phyloP scores from a whole-genome alignment of 2,113 vertebrate species.

The Oenanthe oenanthe region DNA sequence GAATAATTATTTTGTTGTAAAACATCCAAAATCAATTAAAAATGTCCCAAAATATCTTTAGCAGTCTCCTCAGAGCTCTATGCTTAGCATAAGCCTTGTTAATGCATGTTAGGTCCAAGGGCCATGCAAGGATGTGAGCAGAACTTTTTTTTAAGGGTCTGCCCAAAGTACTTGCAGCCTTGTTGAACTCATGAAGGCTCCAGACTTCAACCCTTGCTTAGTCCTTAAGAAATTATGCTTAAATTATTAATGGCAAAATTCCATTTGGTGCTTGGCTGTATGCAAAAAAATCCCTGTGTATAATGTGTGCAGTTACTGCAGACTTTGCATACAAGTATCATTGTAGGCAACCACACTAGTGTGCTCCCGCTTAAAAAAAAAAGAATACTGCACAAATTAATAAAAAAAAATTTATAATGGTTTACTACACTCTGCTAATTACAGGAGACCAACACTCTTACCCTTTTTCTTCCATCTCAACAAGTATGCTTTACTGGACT shows the following conservation, averaged over 20 bases:
- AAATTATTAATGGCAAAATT: neutral
- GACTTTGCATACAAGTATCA: neutral
- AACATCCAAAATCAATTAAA: neutral
- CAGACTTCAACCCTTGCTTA: neutral
- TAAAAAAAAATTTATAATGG: neutral
- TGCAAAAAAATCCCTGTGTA: neutral
- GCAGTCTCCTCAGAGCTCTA: neutral
- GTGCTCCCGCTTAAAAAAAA: neutral
- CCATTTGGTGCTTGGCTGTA: neutral
- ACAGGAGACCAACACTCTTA: neutral
- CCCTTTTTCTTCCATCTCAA: neutral
- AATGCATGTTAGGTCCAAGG: neutral
- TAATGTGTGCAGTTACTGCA: neutral
- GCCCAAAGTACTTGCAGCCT: neutral
- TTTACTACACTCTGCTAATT: neutral
- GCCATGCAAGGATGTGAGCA: neutral
- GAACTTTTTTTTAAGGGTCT: neutral
- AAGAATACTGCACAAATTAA: neutral
- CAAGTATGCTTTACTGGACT: neutral
- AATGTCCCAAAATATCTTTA: neutral
- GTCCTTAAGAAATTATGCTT: neutral
- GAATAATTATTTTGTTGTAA: neutral
- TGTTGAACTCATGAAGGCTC: neutral
- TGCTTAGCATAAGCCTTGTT: neutral
- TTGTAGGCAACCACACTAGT: neutral